Evolutionary conservation across 2,888 invertebrate species (phyloP), one percentile per base, ranked within the genome.

Genomic region (Aproaerema taeniolella): DNA sequence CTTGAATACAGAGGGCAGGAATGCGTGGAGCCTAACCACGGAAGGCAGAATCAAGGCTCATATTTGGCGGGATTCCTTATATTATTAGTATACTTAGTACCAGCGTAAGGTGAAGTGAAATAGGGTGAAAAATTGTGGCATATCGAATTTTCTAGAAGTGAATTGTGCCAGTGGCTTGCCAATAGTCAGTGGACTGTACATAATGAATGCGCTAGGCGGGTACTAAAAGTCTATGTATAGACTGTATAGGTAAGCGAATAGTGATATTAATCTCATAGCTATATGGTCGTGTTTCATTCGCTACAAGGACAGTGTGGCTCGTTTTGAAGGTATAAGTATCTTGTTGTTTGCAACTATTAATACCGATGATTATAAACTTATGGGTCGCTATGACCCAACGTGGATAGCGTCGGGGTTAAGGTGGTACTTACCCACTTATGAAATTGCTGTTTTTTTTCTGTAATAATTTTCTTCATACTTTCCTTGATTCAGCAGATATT

Each of bases 1-100:
- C 59, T 79, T 38, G 81, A 77, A 58, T 86, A 83, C 52, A 71
- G 77, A 11, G 78, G 71, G 1, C 72, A 76, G 41, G 85, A 85
- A 53, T 86, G 86, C 58, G 61, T 67, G 6, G 38, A 64, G 38
- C 47, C 61, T 8, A 68, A 59, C 37, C 57, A 51, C 29, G 73
- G 68, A 9, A 47, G 46, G 17, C 39, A 45, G 28, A 48, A 58
- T 38, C 49, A 56, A 33, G 68, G 58, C 44, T n/a, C 8, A 10
- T 34, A 38, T 15, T 16, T 81, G 42, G 49, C 75, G 33, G 55
- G 64, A 50, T 53, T 66, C 39, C 58, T 60, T 2, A 53, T 20
- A 7, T 37, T 74, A 49, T 49, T 55, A 28, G 50, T 53, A 7
- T 58, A 55, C 44, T 49, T 60, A 42, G 55, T 57, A 37, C 64